A percentile compares a stretch with the other conserved stretches of the same genome.
Conservation (phyloP, 2,113 vertebrate genomes). For the Brachionichthys hirsutus region DNA sequence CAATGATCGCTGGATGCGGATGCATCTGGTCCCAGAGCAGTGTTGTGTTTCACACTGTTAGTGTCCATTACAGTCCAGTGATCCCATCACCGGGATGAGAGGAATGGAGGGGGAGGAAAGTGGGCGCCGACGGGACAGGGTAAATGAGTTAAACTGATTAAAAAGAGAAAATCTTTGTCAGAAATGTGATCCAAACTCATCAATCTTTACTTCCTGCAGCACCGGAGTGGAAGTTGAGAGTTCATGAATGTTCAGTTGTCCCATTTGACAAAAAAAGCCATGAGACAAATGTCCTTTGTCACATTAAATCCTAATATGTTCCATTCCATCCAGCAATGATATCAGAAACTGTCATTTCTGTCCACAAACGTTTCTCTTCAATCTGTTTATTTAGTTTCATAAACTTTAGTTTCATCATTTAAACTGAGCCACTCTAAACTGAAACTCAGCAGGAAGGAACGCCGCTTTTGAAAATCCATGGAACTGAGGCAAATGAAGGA, state of each 20-base stretch:
- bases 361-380: neutral
- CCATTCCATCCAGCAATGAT: neutral
- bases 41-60: conserved; percentile 42
- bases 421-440: conserved; percentile 30
- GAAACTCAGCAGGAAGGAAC: conserved; percentile 33
- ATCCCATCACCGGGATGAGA: conserved; percentile 31
- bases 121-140: neutral
- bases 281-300: too few relatives aligned
- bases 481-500: conserved; percentile 48
- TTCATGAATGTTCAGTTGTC: too few relatives aligned
- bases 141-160: neutral
- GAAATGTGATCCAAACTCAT: too few relatives aligned
- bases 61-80: conserved; percentile 22
- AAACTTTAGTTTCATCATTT: neutral
- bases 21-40: conserved; percentile 40
- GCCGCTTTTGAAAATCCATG: conserved; percentile 7
- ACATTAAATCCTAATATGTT: too few relatives aligned
- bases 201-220: too few relatives aligned
- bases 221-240: too few relatives aligned
- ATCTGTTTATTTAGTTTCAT: neutral
- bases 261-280: too few relatives aligned
- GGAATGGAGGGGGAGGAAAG: conserved; percentile 46
- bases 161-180: neutral
- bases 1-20: conserved; percentile 48
- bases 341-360: neutral